Percentiles rank a stretch among this genome's conserved stretches.
Conservation (phyloP, 2,888 invertebrate species). For the Parapristionchus giblindavisi region DNA sequence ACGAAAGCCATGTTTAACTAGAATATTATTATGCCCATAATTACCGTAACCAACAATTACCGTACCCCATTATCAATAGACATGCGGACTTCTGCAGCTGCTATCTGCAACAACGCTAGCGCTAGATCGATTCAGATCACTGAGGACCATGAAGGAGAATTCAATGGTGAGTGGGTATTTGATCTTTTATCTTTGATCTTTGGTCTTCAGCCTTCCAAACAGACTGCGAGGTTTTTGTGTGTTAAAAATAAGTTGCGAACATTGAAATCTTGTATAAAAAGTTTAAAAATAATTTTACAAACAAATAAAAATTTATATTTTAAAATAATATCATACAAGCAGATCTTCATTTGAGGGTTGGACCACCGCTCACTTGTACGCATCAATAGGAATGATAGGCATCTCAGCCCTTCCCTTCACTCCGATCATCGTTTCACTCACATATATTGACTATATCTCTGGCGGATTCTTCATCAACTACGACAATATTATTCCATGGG, state of each 20-base stretch:
- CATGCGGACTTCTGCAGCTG: slow-evolving; percentile 18
- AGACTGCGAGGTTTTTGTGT: too few species aligned
- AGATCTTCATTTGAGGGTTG: slow-evolving; percentile 17
- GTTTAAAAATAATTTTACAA: too few species aligned
- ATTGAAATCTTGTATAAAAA: too few species aligned
- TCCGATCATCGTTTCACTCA: neutral
- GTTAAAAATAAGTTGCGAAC: too few species aligned
- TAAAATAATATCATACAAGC: too few species aligned
- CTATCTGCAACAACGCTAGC: slow-evolving; percentile 8
- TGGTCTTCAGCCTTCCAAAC: too few species aligned
- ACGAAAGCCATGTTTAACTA: too few species aligned
- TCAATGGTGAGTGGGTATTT: neutral
- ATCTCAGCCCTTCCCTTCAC: neutral
- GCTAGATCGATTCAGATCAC: neutral
- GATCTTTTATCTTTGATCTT: neutral
- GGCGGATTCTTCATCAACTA: slow-evolving; percentile 29
- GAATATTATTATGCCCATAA: too few species aligned
- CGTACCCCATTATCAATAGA: too few species aligned
- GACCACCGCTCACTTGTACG: neutral
- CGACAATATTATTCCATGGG: slow-evolving; percentile 15
- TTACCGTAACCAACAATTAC: too few species aligned
- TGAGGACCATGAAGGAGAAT: slow-evolving; percentile 19
- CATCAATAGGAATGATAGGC: neutral
- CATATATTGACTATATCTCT: neutral
- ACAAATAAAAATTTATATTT: too few species aligned